Evolutionary conservation across 2,113 vertebrate species (phyloP).

Genomic region (Osmerus mordax): DNA sequence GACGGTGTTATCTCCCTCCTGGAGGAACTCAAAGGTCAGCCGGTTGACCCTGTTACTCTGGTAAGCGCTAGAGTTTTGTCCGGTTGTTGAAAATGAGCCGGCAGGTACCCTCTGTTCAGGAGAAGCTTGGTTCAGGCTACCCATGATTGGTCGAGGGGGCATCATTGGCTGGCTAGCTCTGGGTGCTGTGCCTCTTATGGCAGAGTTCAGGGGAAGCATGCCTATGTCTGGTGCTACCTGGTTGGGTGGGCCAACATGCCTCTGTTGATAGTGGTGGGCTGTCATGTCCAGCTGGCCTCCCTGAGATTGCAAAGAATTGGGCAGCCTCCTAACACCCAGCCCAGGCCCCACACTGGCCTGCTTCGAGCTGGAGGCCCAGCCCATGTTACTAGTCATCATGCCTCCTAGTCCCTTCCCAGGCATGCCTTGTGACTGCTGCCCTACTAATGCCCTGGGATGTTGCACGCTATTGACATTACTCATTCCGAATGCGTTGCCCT

Average conservation of each 20-base stretch:
- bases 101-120: constrained; percentile 75
- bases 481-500: constrained; percentile 72
- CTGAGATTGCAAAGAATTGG: constrained; percentile 67
- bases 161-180: constrained; percentile 78
- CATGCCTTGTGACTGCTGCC: constrained; percentile 55
- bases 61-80: constrained; percentile 72
- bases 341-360: constrained; percentile 71
- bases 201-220: constrained; percentile 77
- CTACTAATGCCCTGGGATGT: constrained; percentile 56
- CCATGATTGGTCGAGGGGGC: constrained; percentile 70
- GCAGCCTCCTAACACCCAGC: constrained; percentile 69
- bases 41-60: constrained; percentile 80
- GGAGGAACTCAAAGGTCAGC: constrained; percentile 89
- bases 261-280: constrained; percentile 75
- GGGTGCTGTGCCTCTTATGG: constrained; percentile 71
- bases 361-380: constrained; percentile 81
- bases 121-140: constrained; percentile 76
- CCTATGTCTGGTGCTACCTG: constrained; percentile 79
- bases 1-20: constrained; percentile 86
- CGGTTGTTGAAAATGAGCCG: constrained; percentile 69
- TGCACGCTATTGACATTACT: constrained; percentile 69
- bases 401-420: constrained; percentile 70
- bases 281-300: constrained; percentile 68
- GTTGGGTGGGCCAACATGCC: constrained; percentile 76
- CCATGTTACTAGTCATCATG: constrained; percentile 72